Evolutionary conservation across 2,113 vertebrate species (phyloP), one percentile per base, ranked within the genome.

Genomic region (Epinephelus fuscoguttatus): DNA sequence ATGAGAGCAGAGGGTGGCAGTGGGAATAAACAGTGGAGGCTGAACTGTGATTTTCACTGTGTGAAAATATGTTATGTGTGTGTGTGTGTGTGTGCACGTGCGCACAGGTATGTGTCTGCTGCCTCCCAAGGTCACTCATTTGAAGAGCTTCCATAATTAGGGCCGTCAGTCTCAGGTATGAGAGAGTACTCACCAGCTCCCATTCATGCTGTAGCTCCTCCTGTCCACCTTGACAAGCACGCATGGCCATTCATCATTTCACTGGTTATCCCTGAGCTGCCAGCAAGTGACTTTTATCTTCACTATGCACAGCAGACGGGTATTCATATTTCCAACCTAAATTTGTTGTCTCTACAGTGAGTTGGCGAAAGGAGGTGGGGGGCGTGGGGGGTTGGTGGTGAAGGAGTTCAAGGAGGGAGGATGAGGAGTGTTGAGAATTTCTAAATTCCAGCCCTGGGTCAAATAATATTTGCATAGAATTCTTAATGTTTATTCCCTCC

Each of bases 191-290:
- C 56, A 72, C 87, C 77, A 69, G 63, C 81, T 89, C 84, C 72
- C 90, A 88, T 93, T 91, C 88, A 87, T 81, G 59, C 81, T 6
- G 78, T 70, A 56, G 88, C 87, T 84, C 87, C 85, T 84, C 85
- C 84, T 86, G 89, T 77, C 90, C 81, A 90, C 90, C 90, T 93
- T 89, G 88, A 93, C 91, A 84, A 87, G 84, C 75, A 75, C 62
- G 42, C 82, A 82, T 53, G 81, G 82, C 82, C 89, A 93, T 94
- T 91, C 91, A 94, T 94, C 90, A 94, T 89, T 90, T 85, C 18
- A n/a, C 68, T 75, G 83, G 75, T 85, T 88, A 81, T 89, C 91
- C 90, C 89, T 90, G 90, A 88, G 78, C 86, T 84, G 89, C 82
- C 73, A 62, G 69, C 80, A 42, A 81, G 82, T 23, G 47, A 84